phyloP scores from a whole-genome alignment of 2,888 invertebrate species.

The Lysandra bellargus region DNA sequence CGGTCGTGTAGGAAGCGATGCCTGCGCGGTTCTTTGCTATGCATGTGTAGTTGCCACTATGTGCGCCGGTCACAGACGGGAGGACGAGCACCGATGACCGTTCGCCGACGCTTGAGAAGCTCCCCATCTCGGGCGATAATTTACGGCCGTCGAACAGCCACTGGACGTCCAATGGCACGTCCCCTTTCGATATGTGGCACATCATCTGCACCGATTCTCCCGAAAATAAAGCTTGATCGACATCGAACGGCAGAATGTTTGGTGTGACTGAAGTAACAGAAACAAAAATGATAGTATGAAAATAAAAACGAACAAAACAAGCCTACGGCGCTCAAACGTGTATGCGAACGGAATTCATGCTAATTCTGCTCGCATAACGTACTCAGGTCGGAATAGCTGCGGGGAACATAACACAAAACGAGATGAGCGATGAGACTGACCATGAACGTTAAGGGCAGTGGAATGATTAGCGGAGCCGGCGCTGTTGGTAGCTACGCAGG shows the following conservation, averaged over 20 bases:
- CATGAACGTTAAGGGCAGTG: slow-evolving; percentile 81
- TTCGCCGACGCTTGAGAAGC: slow-evolving; percentile 67
- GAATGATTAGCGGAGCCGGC: slow-evolving; percentile 86
- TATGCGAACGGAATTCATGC: slow-evolving; percentile 66
- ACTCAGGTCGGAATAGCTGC: slow-evolving; percentile 52
- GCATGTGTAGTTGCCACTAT: slow-evolving; percentile 82
- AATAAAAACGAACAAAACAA: slow-evolving; percentile 48
- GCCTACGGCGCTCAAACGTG: slow-evolving; percentile 54
- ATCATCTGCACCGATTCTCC: slow-evolving; percentile 83
- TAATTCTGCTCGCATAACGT: slow-evolving; percentile 57
- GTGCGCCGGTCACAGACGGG: slow-evolving; percentile 71
- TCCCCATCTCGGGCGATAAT: slow-evolving; percentile 71
- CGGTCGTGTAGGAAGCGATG: slow-evolving; percentile 69
- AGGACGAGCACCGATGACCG: slow-evolving; percentile 75
- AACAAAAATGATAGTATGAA: slow-evolving; percentile 45
- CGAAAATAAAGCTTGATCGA: slow-evolving; percentile 82
- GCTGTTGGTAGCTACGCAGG: slow-evolving; percentile 86
- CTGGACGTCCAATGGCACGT: slow-evolving; percentile 80
- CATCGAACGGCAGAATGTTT: slow-evolving; percentile 83
- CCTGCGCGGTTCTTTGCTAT: slow-evolving; percentile 79
- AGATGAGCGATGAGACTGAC: slow-evolving; percentile 63
- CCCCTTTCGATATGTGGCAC: slow-evolving; percentile 84
- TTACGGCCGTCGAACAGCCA: slow-evolving; percentile 83
- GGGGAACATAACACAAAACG: slow-evolving; percentile 44
- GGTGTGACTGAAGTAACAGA: slow-evolving; percentile 65